Evolutionary conservation across 1,140 invertebrate genomes (phyloP).

Genomic region (Procambarus clarkii): DNA sequence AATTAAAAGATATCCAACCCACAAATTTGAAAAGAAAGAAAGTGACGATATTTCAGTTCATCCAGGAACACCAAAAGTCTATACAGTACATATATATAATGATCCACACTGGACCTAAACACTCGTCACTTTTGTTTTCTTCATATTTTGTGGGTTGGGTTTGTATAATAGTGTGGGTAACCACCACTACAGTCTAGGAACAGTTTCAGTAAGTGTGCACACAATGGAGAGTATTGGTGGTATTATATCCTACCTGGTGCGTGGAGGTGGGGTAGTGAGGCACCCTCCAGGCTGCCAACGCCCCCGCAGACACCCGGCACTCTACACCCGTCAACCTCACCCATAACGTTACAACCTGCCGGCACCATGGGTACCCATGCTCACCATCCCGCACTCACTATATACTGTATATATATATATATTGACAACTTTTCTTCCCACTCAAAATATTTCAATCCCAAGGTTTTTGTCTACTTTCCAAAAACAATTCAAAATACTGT

Average conservation of each 20-base stretch:
- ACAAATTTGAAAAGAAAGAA: too few relatives aligned
- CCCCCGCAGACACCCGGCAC: conserved; percentile 35
- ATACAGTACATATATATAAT: too few relatives aligned
- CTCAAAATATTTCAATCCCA: not conserved
- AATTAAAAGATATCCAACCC: too few relatives aligned
- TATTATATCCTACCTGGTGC: conserved; percentile 37
- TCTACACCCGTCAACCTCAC: conserved; percentile 40
- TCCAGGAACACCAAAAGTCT: too few relatives aligned
- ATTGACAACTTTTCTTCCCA: not conserved
- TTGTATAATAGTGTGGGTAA: too few relatives aligned
- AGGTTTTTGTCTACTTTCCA: not conserved
- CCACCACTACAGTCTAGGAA: too few relatives aligned
- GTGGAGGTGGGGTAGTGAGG: conserved; percentile 43
- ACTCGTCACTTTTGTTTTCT: too few relatives aligned
- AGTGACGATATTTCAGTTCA: too few relatives aligned
- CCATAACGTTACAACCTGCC: conserved; percentile 48
- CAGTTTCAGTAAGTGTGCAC: not conserved
- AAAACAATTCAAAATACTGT: not conserved
- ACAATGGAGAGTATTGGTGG: not conserved
- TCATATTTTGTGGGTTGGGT: too few relatives aligned
- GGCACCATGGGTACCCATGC: conserved; percentile 34
- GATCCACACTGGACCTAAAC: too few relatives aligned
- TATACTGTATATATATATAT: not conserved
- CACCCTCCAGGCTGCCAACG: conserved; percentile 42
- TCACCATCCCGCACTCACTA: conserved; percentile 20